phyloP scores from a whole-genome alignment of 2,797 vertebrate species.

The Apogon talboti region DNA sequence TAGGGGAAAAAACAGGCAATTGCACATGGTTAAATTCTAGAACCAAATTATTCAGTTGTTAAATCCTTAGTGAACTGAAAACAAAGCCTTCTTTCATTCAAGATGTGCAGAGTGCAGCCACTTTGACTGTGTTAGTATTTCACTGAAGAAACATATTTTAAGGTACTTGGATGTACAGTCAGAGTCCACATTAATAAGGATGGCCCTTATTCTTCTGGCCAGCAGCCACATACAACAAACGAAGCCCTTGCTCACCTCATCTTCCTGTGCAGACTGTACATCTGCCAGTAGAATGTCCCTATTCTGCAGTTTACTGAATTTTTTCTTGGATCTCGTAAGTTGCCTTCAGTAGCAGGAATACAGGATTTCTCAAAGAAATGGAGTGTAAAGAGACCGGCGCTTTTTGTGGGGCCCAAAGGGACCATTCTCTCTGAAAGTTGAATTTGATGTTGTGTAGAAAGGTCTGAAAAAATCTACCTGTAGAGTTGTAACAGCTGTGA shows the following conservation, averaged over 20 bases:
- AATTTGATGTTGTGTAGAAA: constrained; percentile 42
- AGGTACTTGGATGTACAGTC: constrained; percentile 31
- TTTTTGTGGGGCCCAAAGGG: constrained; percentile 20
- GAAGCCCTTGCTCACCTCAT: constrained; percentile 35
- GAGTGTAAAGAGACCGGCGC: constrained; percentile 23
- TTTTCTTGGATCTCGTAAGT: constrained; percentile 32
- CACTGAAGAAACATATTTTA: constrained; percentile 22
- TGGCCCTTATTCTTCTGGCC: constrained; percentile 33
- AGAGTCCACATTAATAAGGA: constrained; percentile 34
- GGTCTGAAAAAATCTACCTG: constrained; percentile 38
- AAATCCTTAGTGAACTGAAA: not conserved
- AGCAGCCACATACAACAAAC: constrained; percentile 58
- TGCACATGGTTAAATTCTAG: not conserved
- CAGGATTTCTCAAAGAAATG: constrained; percentile 40
- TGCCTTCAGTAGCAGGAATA: constrained; percentile 38
- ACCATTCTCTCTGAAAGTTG: constrained; percentile 33
- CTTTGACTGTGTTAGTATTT: constrained; percentile 3
- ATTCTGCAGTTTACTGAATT: constrained; percentile 48
- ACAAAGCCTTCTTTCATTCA: not conserved
- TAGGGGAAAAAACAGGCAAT: too few species aligned
- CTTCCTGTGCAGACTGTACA: constrained; percentile 27
- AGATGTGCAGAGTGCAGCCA: not conserved
- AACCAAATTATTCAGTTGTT: too few species aligned
- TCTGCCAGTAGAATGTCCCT: constrained; percentile 47
- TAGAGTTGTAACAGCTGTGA: constrained; percentile 7